Evolutionary conservation across 2,888 invertebrate species (phyloP).

Genomic region (Oegoconia quadripuncta): DNA sequence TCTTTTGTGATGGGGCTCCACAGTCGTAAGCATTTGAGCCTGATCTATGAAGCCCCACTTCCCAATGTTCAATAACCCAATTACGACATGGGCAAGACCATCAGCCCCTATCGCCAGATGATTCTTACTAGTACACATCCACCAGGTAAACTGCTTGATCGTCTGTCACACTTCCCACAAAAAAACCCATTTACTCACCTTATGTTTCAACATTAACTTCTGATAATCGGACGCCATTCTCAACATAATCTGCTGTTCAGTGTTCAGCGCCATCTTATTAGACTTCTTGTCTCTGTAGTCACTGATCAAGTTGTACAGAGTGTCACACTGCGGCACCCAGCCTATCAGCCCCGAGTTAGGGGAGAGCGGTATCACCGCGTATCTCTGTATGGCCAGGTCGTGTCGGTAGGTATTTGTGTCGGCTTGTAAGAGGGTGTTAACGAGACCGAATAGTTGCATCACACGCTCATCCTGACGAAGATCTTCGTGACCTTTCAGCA

Average conservation of each 20-base stretch:
- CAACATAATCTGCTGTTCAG: constrained; percentile 98
- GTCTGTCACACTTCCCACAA: no score
- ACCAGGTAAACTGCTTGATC: no score
- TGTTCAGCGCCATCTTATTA: constrained; percentile 91
- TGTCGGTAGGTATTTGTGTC: constrained; percentile 97
- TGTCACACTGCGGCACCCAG: constrained; percentile 99
- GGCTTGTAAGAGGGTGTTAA: constrained; percentile 95
- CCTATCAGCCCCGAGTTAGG: constrained; percentile 99
- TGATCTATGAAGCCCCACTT: no score
- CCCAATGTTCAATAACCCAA: no score
- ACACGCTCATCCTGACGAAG: constrained; percentile 98
- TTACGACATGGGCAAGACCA: no score
- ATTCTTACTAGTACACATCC: no score
- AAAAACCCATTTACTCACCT: constrained; percentile 81
- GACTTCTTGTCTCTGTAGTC: constrained; percentile 97
- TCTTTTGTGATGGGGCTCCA: no score
- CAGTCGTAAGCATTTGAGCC: no score
- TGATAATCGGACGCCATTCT: constrained; percentile 98
- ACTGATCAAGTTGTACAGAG: constrained; percentile 96
- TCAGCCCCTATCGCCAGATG: no score
- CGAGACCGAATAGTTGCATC: constrained; percentile 98
- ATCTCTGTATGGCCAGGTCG: constrained; percentile 90
- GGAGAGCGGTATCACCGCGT: constrained; percentile 98
- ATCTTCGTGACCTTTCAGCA: constrained; percentile 99
- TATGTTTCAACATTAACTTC: constrained; percentile 97